A percentile compares a stretch with the other conserved stretches of the same genome.
Evolutionary conservation across 2,113 vertebrate genomes (phyloP).

Genomic region (Sphyrna mokarran): DNA sequence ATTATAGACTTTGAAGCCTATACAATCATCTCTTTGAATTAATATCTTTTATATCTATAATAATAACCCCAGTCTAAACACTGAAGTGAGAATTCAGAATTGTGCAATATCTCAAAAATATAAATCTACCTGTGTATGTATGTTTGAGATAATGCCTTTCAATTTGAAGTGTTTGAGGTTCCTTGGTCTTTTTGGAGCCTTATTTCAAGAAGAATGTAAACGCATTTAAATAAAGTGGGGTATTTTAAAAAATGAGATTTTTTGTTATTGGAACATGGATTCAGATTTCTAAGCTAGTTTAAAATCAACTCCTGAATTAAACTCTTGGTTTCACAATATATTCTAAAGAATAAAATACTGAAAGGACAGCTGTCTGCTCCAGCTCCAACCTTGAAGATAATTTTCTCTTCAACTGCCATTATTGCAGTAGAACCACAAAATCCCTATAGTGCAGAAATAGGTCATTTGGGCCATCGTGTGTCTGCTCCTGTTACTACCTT

Average conservation of each 20-base stretch:
- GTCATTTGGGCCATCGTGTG: too few species aligned
- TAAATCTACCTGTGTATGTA: background rate
- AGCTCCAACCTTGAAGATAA: too few species aligned
- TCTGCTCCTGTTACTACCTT: too few species aligned
- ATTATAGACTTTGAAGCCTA: conserved; percentile 12
- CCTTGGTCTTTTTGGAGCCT: background rate
- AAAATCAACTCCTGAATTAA: background rate
- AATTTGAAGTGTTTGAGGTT: background rate
- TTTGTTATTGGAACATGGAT: background rate
- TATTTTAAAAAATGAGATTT: background rate
- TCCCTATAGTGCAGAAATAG: too few species aligned
- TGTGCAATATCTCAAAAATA: background rate
- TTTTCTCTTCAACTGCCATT: background rate
- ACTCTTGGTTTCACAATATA: background rate
- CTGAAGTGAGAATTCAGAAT: background rate
- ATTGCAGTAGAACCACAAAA: background rate
- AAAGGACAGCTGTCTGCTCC: background rate
- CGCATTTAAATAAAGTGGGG: background rate
- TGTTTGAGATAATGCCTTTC: background rate
- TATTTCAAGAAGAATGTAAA: background rate
- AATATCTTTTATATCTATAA: background rate
- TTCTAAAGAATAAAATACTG: background rate
- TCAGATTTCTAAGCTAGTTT: background rate
- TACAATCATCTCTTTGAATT: background rate
- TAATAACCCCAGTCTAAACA: background rate